Evolutionary conservation across 1,140 invertebrate genomes (phyloP).

Genomic region (Lepidotrigona ventralis): DNA sequence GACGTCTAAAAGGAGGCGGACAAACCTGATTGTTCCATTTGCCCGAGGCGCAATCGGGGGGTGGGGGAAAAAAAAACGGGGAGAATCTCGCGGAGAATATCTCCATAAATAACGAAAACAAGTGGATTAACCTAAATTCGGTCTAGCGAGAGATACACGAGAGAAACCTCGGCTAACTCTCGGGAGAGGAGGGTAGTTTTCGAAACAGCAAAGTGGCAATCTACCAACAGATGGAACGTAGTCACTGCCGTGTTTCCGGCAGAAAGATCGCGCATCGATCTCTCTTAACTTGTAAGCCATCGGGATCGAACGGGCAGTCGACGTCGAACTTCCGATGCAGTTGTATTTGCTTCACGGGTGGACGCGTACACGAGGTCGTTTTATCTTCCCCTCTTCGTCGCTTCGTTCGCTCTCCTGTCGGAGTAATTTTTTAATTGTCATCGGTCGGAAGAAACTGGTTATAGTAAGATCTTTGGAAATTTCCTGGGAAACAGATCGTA

Average conservation of each 20-base stretch:
- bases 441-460: background rate
- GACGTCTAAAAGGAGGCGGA: too few species aligned
- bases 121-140: slow-evolving; percentile 12
- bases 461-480: background rate
- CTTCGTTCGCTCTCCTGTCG: background rate
- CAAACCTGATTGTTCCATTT: background rate
- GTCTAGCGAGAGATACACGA: background rate
- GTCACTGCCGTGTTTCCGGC: slow-evolving; percentile 20
- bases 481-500: background rate
- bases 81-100: too few species aligned
- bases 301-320: background rate
- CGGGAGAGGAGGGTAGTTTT: slow-evolving; percentile 8
- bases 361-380: background rate
- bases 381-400: background rate
- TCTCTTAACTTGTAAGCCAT: slow-evolving; percentile 8
- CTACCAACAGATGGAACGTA: slow-evolving; percentile 18
- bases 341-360: background rate
- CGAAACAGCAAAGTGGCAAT: slow-evolving; percentile 1
- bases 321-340: slow-evolving; percentile 1
- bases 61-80: background rate
- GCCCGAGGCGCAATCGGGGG: background rate
- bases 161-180: background rate
- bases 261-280: slow-evolving; percentile 30
- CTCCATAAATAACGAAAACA: slow-evolving; percentile 9
- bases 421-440: background rate